These are phyloP conservation scores for Aviceda subcristata DNA, from an alignment of 2,113 vertebrate genomes.

Conservation along the genomic window DNA sequence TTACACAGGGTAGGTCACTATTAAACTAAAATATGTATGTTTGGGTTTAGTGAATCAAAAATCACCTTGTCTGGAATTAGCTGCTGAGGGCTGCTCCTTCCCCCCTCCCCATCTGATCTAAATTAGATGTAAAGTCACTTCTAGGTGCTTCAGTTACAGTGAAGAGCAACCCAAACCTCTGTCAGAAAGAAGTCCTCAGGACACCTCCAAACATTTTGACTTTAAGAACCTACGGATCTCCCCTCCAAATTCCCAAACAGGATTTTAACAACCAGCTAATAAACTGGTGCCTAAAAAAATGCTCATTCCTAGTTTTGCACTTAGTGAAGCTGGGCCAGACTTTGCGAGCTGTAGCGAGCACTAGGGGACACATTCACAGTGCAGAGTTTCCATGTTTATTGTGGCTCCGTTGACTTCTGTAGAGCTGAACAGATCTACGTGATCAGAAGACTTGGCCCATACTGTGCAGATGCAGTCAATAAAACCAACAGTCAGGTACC, in stretches of 20 bases:
- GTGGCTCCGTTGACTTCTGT: not conserved
- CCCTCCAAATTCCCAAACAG: not conserved
- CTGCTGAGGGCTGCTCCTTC: not conserved
- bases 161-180: not conserved
- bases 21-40: slow-evolving; percentile 1
- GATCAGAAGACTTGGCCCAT: not conserved
- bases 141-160: not conserved
- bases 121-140: slow-evolving; percentile 8
- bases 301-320: not conserved
- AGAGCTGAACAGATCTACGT: not conserved
- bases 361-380: slow-evolving; percentile 7
- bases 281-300: not conserved
- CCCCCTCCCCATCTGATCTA: not conserved
- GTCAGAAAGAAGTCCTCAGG: not conserved
- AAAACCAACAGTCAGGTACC: not conserved
- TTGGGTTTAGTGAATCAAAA: slow-evolving; percentile 35
- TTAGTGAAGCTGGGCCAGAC: not conserved
- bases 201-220: not conserved
- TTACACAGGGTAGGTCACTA: not conserved
- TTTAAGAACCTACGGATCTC: not conserved
- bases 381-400: not conserved
- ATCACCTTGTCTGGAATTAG: slow-evolving; percentile 15
- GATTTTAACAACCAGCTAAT: slow-evolving; percentile 8
- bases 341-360: not conserved
- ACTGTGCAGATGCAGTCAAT: not conserved